Evolutionary conservation across 2,113 vertebrate genomes (phyloP).

Genomic region (Corythornis vintsioides): DNA sequence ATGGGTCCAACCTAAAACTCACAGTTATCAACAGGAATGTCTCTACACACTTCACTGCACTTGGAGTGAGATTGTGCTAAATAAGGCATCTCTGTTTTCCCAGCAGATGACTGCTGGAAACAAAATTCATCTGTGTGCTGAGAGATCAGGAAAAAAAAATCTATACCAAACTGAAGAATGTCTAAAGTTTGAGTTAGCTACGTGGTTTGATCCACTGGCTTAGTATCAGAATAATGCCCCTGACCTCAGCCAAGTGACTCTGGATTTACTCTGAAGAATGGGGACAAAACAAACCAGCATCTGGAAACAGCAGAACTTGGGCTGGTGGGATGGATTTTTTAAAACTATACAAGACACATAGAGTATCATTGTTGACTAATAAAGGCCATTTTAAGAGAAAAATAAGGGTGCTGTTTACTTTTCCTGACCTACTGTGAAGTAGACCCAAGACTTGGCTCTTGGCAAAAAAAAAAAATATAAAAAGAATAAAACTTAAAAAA

Average conservation of each 20-base stretch:
- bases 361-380: not conserved
- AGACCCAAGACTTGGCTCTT: not conserved
- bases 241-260: not conserved
- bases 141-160: slow-evolving; percentile 16
- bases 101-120: not conserved
- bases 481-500: not conserved
- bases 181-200: not conserved
- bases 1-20: not conserved
- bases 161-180: not conserved
- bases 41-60: not conserved
- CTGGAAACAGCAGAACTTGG: not conserved
- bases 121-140: slow-evolving; percentile 14
- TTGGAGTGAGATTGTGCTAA: slow-evolving; percentile 26
- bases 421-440: not conserved
- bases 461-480: not conserved
- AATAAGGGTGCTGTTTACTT: not conserved
- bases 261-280: not conserved
- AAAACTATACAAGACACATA: not conserved
- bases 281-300: not conserved
- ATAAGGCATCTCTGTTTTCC: not conserved
- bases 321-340: not conserved
- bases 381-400: not conserved
- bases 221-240: not conserved
- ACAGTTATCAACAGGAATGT: not conserved
- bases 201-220: not conserved